phyloP scores from a whole-genome alignment of 2,797 vertebrate species.

The Pogonophryne albipinna region DNA sequence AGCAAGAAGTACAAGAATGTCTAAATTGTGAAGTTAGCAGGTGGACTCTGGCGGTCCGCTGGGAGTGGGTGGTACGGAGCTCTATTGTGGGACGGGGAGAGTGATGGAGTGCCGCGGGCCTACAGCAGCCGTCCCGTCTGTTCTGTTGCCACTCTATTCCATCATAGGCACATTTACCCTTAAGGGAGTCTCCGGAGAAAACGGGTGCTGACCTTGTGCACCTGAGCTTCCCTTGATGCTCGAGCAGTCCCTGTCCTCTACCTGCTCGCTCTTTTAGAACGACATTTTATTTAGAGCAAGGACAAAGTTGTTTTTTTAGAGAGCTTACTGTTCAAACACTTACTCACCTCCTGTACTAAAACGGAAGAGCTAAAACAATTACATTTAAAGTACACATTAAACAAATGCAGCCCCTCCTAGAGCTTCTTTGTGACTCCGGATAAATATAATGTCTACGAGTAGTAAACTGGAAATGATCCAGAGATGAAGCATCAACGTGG shows the following conservation, averaged over 20 bases:
- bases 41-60: constrained; percentile 60
- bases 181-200: constrained; percentile 76
- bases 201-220: constrained; percentile 73
- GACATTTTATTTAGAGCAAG: constrained; percentile 49
- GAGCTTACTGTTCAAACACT: constrained; percentile 18
- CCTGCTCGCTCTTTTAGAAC: constrained; percentile 47
- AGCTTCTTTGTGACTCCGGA: constrained; percentile 88
- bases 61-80: constrained; percentile 59
- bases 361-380: constrained; percentile 45
- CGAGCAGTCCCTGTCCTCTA: constrained; percentile 67
- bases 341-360: constrained; percentile 23
- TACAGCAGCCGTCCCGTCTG: constrained; percentile 81
- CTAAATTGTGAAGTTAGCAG: constrained; percentile 50
- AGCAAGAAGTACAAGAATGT: constrained; percentile 28
- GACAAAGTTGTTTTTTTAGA: constrained; percentile 34
- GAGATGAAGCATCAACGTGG: constrained; percentile 84
- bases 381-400: constrained; percentile 46
- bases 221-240: constrained; percentile 72
- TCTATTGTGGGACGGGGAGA: constrained; percentile 74
- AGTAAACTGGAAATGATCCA: constrained; percentile 94
- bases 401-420: constrained; percentile 79
- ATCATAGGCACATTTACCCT: constrained; percentile 82
- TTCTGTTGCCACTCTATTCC: constrained; percentile 81
- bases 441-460: constrained; percentile 89
- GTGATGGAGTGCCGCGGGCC: constrained; percentile 85